Conservation (phyloP, 2,797 vertebrate genomes). For the Parauchenoglanis punctatus region DNA sequence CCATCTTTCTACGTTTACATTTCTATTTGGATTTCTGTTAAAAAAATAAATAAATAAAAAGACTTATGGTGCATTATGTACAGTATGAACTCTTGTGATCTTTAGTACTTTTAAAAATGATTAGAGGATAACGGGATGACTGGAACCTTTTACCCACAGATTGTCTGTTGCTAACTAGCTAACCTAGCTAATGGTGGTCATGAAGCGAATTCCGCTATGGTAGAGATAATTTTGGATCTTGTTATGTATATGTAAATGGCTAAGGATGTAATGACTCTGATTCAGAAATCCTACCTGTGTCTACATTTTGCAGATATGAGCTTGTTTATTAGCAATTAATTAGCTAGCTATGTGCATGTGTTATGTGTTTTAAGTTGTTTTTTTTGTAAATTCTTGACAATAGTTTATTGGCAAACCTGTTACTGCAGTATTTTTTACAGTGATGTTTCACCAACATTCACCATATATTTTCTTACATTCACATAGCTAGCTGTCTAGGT, state of each 20-base stretch:
- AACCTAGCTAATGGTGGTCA: not conserved
- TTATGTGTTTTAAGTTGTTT: not conserved
- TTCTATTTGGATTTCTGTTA: not conserved
- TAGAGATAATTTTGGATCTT: not conserved
- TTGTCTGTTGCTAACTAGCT: not conserved
- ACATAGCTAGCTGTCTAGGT: not conserved
- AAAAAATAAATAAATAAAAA: not conserved
- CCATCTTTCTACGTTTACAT: not conserved
- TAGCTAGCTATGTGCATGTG: not conserved
- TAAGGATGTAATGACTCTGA: not conserved
- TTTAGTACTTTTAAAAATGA: not conserved
- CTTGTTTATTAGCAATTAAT: not conserved
- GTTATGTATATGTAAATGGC: not conserved
- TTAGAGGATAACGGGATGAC: not conserved
- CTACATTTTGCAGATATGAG: too few relatives aligned
- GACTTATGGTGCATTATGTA: not conserved
- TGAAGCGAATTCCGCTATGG: not conserved
- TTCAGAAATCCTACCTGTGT: not conserved
- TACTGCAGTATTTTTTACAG: not conserved
- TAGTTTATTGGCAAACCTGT: not conserved
- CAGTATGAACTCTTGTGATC: not conserved
- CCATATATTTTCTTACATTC: not conserved
- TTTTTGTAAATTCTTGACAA: not conserved
- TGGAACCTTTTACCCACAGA: not conserved
- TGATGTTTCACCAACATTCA: not conserved